Conservation (phyloP, 1,140 invertebrate species). For the Rhagoletis pomonella region DNA sequence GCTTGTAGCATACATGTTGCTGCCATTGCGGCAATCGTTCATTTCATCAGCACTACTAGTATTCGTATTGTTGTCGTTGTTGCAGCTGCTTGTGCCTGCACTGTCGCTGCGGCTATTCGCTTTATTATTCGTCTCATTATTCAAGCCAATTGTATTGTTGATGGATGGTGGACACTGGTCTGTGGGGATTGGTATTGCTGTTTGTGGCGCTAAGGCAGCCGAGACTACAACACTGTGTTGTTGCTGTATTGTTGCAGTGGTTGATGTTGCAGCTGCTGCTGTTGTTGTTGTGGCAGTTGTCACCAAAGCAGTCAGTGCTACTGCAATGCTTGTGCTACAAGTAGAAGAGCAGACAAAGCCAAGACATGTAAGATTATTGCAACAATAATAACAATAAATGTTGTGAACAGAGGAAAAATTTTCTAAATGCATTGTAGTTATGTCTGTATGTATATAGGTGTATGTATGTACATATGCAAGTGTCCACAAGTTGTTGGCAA, state of each 20-base stretch:
- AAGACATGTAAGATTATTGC: background rate
- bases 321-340: slow-evolving; percentile 12
- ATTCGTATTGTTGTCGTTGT: too few relatives aligned
- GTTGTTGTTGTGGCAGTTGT: slow-evolving; percentile 33
- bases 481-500: background rate
- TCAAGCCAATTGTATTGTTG: slow-evolving; percentile 54
- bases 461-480: background rate
- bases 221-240: slow-evolving; percentile 5
- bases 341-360: background rate
- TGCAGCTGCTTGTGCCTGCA: background rate
- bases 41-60: too few relatives aligned
- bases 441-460: background rate
- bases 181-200: slow-evolving; percentile 44
- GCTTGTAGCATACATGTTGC: background rate
- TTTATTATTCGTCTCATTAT: slow-evolving; percentile 22
- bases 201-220: background rate
- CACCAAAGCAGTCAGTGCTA: background rate
- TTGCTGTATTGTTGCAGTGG: slow-evolving; percentile 5
- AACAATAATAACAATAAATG: background rate
- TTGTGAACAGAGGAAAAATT: too few relatives aligned
- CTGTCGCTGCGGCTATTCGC: background rate
- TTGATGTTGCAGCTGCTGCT: background rate
- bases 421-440: too few relatives aligned
- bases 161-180: slow-evolving; percentile 48
- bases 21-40: background rate